phyloP scores from a whole-genome alignment of 2,113 vertebrate genomes.

The Glareola pratincola region DNA sequence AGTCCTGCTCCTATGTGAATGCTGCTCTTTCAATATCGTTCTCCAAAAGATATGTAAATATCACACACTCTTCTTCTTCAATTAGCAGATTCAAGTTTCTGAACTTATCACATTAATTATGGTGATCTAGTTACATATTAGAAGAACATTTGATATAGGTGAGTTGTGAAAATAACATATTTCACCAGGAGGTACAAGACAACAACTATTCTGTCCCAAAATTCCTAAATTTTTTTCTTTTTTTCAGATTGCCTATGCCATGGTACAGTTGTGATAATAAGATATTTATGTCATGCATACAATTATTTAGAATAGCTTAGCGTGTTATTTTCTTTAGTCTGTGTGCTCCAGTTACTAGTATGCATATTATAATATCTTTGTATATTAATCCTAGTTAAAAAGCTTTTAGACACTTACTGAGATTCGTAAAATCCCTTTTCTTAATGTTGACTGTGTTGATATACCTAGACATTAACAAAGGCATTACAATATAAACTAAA shows the following conservation, averaged over 20 bases:
- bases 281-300: neutral
- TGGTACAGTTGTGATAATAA: neutral
- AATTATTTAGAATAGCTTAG: neutral
- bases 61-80: neutral
- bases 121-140: neutral
- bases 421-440: neutral
- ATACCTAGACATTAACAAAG: slow-evolving; percentile 30
- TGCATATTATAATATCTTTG: neutral
- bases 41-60: neutral
- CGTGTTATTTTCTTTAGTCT: neutral
- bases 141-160: neutral
- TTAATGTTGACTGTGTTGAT: neutral
- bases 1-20: neutral
- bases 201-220: neutral
- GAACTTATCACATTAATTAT: neutral
- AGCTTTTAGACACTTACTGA: neutral
- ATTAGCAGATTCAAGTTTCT: neutral
- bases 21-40: neutral
- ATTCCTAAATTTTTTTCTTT: neutral
- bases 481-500: slow-evolving; percentile 3
- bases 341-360: neutral
- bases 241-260: neutral
- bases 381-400: neutral
- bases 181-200: neutral
- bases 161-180: neutral